Percentiles rank a stretch among this genome's conserved stretches.
phyloP scores from a whole-genome alignment of 2,113 vertebrate genomes.

The Laticauda colubrina region DNA sequence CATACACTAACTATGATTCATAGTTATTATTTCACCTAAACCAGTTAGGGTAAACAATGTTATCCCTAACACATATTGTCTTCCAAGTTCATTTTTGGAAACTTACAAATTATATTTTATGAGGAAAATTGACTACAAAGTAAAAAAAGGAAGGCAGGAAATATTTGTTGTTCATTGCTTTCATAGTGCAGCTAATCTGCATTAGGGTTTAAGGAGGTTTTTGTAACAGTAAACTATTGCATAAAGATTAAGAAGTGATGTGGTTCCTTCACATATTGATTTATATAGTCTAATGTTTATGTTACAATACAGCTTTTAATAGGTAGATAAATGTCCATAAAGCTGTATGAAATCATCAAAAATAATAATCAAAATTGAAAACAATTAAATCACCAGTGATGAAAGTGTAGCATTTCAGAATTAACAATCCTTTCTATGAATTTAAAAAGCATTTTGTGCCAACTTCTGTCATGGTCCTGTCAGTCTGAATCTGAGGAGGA shows the following conservation, averaged over 20 bases:
- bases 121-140: constrained; percentile 38
- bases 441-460: background rate
- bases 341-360: background rate
- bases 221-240: background rate
- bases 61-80: too few relatives aligned
- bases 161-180: constrained; percentile 31
- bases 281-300: background rate
- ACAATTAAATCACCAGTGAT: background rate
- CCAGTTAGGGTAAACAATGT: too few relatives aligned
- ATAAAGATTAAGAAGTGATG: background rate
- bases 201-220: background rate
- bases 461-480: background rate
- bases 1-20: too few relatives aligned
- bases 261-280: background rate
- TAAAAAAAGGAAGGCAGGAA: constrained; percentile 44
- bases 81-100: constrained; percentile 29
- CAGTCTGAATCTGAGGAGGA: too few relatives aligned
- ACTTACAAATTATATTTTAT: constrained; percentile 62
- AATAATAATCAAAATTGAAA: background rate
- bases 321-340: background rate
- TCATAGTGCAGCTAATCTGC: constrained; percentile 34
- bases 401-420: background rate
- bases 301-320: background rate
- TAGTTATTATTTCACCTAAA: too few relatives aligned
- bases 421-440: background rate